Percentiles rank a stretch among this genome's conserved stretches.
Conservation (phyloP, 2,113 vertebrate species). For the Carassius auratus region DNA sequence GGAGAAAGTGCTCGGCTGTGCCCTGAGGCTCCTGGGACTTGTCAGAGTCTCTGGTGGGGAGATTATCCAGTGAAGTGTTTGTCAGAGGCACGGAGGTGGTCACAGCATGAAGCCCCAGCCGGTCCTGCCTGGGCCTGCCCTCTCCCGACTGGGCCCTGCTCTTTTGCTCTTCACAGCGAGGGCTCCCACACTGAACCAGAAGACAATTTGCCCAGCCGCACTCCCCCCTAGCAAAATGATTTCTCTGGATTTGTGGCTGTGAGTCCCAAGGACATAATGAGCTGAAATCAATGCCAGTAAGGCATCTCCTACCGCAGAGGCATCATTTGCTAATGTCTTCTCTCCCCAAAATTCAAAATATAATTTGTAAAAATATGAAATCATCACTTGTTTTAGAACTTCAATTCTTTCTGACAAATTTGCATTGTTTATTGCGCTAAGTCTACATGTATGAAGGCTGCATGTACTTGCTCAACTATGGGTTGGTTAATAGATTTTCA, state of each 20-base stretch:
- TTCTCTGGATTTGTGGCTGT: slow-evolving; percentile 69
- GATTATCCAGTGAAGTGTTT: slow-evolving; percentile 78
- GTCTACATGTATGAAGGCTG: slow-evolving; percentile 1
- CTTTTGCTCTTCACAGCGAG: slow-evolving; percentile 76
- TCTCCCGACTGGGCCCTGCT: slow-evolving; percentile 73
- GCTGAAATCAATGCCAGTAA: slow-evolving; percentile 75
- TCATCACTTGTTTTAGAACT: not conserved
- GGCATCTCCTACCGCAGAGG: slow-evolving; percentile 62
- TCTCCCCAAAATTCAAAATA: not conserved
- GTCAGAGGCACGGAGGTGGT: slow-evolving; percentile 74
- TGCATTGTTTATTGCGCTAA: too few relatives aligned
- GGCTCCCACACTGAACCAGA: slow-evolving; percentile 69
- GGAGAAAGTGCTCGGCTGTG: slow-evolving; percentile 46
- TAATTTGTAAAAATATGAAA: not conserved
- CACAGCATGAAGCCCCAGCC: slow-evolving; percentile 71
- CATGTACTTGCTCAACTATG: slow-evolving; percentile 4
- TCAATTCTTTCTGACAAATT: not conserved
- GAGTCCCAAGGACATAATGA: slow-evolving; percentile 73
- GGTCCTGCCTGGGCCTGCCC: slow-evolving; percentile 78
- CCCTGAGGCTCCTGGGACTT: slow-evolving; percentile 67
- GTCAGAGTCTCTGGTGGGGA: slow-evolving; percentile 74
- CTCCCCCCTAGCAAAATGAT: slow-evolving; percentile 66
- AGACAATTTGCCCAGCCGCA: slow-evolving; percentile 71
- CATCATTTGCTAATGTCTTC: slow-evolving; percentile 31
- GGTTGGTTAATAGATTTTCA: slow-evolving; percentile 22